Conservation (phyloP, 2,888 invertebrate genomes). For the Eudasyphora cyanicolor region DNA sequence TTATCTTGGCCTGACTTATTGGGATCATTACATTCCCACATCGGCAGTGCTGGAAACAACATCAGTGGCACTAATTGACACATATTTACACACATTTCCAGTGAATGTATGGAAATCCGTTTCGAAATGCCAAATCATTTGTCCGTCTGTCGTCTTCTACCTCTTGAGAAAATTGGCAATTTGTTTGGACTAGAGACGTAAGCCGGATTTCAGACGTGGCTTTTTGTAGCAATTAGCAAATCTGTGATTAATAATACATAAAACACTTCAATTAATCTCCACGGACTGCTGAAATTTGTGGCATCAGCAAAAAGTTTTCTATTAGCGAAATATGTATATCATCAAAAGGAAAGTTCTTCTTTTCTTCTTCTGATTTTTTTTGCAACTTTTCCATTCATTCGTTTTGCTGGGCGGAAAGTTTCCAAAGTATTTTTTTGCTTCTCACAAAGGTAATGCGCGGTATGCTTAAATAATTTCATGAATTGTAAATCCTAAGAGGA, state of each 20-base stretch:
- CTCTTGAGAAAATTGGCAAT: too few relatives aligned
- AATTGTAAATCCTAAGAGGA: not conserved
- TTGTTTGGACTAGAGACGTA: too few relatives aligned
- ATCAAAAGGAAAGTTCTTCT: not conserved
- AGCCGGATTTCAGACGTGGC: not conserved
- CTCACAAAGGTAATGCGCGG: not conserved
- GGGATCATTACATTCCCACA: conserved; percentile 34
- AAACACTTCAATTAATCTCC: conserved; percentile 35
- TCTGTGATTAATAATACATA: conserved; percentile 33
- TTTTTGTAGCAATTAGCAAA: conserved; percentile 6
- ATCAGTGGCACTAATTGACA: conserved; percentile 43
- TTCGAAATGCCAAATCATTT: not conserved
- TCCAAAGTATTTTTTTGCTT: not conserved
- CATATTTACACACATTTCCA: conserved; percentile 30
- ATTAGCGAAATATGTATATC: not conserved
- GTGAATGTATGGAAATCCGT: not conserved
- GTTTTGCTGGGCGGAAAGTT: not conserved
- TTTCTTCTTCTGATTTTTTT: not conserved
- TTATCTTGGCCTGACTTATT: conserved; percentile 48
- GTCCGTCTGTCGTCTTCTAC: not conserved
- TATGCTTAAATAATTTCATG: too few relatives aligned
- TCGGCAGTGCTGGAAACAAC: too few relatives aligned
- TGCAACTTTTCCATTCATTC: not conserved
- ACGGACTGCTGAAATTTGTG: conserved; percentile 8
- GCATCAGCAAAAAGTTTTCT: not conserved